A percentile compares a stretch with the other conserved stretches of the same genome.
Evolutionary conservation across 2,797 vertebrate genomes (phyloP).

Genomic region (Tachyglossus aculeatus): DNA sequence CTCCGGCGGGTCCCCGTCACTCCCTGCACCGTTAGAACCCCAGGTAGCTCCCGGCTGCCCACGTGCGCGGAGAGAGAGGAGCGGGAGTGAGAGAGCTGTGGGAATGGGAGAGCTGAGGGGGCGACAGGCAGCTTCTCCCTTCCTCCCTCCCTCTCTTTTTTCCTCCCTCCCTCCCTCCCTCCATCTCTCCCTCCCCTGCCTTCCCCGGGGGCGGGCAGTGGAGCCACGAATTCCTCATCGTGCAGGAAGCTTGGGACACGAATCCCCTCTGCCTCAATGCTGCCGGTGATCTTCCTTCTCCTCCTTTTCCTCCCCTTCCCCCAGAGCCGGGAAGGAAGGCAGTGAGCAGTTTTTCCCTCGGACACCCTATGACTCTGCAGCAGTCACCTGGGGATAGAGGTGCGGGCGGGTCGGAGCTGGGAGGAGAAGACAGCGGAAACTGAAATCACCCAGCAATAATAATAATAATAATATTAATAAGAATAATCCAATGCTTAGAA

Average conservation of each 20-base stretch:
- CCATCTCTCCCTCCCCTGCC: background rate
- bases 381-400: no score
- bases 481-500: no score
- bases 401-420: no score
- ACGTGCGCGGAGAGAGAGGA: background rate
- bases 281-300: background rate
- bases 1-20: background rate
- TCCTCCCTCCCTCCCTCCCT: no score
- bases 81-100: background rate
- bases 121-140: no score
- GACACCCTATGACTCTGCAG: no score
- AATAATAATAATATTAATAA: no score
- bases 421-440: no score
- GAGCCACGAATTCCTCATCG: background rate
- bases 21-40: background rate
- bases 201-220: background rate
- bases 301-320: background rate
- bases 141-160: no score
- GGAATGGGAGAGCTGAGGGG: no score
- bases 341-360: no score
- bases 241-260: background rate
- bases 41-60: background rate
- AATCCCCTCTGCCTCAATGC: background rate
- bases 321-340: background rate
- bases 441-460: no score